phyloP scores from a whole-genome alignment of 1,140 invertebrate species.

The Hycleus phaleratus region DNA sequence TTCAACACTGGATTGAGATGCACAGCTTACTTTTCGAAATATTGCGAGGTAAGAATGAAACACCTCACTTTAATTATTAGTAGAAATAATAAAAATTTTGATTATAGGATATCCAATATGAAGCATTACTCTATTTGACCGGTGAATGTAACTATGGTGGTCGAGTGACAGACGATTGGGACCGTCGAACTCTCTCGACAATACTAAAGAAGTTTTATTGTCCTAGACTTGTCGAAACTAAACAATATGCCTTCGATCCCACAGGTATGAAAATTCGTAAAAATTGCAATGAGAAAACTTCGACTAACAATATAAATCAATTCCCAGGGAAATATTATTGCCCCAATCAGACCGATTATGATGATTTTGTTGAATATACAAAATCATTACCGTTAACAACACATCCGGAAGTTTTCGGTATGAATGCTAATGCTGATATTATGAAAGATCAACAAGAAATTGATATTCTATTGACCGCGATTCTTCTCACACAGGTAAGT shows the following conservation, averaged over 20 bases:
- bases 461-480: slow-evolving; percentile 47
- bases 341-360: slow-evolving; percentile 50
- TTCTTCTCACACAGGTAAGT: slow-evolving; percentile 53
- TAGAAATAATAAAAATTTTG: too few relatives aligned
- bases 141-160: slow-evolving; percentile 97
- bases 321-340: too few relatives aligned
- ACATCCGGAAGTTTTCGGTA: slow-evolving; percentile 75
- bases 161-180: slow-evolving; percentile 88
- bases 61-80: too few relatives aligned
- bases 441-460: slow-evolving; percentile 70
- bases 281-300: neutral
- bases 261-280: neutral
- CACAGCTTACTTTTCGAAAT: neutral
- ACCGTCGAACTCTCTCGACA: slow-evolving; percentile 75
- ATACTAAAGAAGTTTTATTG: slow-evolving; percentile 78
- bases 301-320: neutral
- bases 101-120: slow-evolving; percentile 52
- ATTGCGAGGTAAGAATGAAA: too few relatives aligned
- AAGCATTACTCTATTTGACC: slow-evolving; percentile 81
- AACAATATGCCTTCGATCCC: slow-evolving; percentile 51
- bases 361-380: slow-evolving; percentile 62
- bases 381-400: slow-evolving; percentile 56
- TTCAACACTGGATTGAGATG: too few relatives aligned
- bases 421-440: slow-evolving; percentile 86
- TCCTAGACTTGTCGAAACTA: slow-evolving; percentile 49